Base-by-base conservation (phyloP, 1,140 invertebrate species). In the Arctopsyche grandis region DNA sequence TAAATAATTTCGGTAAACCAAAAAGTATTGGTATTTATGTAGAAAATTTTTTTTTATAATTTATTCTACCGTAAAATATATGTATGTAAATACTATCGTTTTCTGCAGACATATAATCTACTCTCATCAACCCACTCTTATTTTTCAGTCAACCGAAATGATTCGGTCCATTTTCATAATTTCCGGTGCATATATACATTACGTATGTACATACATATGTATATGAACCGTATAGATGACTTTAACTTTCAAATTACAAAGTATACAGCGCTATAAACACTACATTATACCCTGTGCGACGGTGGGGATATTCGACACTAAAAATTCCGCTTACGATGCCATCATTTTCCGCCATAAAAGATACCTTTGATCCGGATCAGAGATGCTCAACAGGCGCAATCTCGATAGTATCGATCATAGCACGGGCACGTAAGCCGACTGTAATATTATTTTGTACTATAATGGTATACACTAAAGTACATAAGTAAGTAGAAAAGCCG, bases 241-340 rank as follows among this genome's bases (percentile, higher is more conserved):
- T 38, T 7, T 38, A 38, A 7, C 7, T 38, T 38, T 38, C 29
- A 38, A 38, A 38, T 7, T n/a, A n/a, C n/a, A n/a, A n/a, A 38
- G 29, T 38, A 38, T 38, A 38, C 7, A 7, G 1, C 7, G 38
- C 7, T 19, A 71, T 71, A 71, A 71, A 71, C 69, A 71, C 43
- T 12, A 48, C 24, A 22, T 66, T 66, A 66, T 22, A 66, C 3
- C 19, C 21, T 10, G 26, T 9, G 10, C 19, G 10, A 12, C 26
- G 21, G 24, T 24, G 46, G 43, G 38, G 19, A 66, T n/a, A 71
- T 71, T 48, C 4, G 44, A 71, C 69, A 71, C 69, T 71, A 71
- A 71, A 71, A 71, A 71, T 71, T 71, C n/a, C 16, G 44, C 69
- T 71, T 71, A 71, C 69, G 69, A 71, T 38, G 43, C 44, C 69